phyloP scores from a whole-genome alignment of 2,888 invertebrate species.

The Epirrhoe tristata region DNA sequence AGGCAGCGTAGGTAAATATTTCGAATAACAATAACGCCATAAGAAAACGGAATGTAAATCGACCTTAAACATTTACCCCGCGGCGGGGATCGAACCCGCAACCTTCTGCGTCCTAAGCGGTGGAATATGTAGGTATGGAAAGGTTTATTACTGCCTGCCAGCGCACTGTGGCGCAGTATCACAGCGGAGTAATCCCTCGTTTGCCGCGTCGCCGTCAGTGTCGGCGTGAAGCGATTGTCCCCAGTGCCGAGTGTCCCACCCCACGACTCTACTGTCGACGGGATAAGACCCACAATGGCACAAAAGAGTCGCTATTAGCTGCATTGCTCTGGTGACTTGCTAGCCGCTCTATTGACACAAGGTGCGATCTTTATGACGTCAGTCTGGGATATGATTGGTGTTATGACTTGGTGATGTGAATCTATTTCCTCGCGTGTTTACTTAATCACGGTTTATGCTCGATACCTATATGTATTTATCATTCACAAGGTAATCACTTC shows the following conservation, averaged over 20 bases:
- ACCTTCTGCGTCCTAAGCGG: too few species aligned
- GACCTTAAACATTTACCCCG: too few species aligned
- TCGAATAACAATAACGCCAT: too few species aligned
- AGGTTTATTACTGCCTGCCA: background rate
- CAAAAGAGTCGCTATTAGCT: conserved; percentile 1
- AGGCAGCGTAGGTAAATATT: too few species aligned
- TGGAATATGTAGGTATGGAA: background rate
- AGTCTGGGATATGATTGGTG: conserved; percentile 9
- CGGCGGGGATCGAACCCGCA: too few species aligned
- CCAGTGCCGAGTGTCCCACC: background rate
- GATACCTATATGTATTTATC: background rate
- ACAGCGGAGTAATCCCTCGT: conserved; percentile 20
- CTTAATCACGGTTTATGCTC: background rate
- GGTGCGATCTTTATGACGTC: conserved; percentile 7
- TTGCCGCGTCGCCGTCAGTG: conserved; percentile 10
- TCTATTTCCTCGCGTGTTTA: background rate
- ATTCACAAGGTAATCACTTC: background rate
- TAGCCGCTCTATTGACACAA: conserved; percentile 13
- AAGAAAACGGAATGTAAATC: too few species aligned
- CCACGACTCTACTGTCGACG: background rate
- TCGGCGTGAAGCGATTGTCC: conserved; percentile 19
- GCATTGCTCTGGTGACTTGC: conserved; percentile 6
- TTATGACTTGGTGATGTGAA: conserved; percentile 5
- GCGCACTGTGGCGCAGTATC: conserved; percentile 11
- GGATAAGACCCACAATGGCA: conserved; percentile 1